phyloP scores from a whole-genome alignment of 2,797 vertebrate species.

The Myiotriccus ornatus region DNA sequence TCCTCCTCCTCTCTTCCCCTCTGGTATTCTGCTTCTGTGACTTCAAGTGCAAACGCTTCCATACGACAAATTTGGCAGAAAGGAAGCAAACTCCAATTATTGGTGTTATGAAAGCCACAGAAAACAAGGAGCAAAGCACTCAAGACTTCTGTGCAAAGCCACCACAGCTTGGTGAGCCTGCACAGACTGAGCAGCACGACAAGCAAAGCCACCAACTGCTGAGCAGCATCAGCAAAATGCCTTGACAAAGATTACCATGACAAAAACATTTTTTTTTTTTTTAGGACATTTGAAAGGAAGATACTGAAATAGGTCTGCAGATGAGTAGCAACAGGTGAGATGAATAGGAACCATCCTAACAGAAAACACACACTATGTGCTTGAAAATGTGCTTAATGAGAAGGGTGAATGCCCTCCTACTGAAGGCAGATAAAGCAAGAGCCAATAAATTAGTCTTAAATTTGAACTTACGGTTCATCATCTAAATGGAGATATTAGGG shows the following conservation, averaged over 20 bases:
- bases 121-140: background rate
- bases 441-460: background rate
- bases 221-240: background rate
- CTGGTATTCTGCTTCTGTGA: background rate
- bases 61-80: background rate
- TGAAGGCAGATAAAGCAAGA: background rate
- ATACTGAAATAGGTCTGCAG: background rate
- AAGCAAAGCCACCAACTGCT: background rate
- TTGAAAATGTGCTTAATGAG: background rate
- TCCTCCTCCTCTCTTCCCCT: background rate
- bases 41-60: background rate
- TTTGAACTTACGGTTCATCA: background rate
- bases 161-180: background rate
- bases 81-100: background rate
- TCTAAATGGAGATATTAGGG: background rate
- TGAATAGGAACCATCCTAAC: background rate
- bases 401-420: background rate
- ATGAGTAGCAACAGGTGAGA: background rate
- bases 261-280: background rate
- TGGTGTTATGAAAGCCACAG: background rate
- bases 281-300: background rate
- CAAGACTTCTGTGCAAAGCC: background rate
- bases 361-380: background rate
- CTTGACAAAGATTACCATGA: background rate
- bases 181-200: background rate